A percentile compares a stretch with the other conserved stretches of the same genome.
Evolutionary conservation across 2,113 vertebrate genomes (phyloP).

Genomic region (Daphoenositta chrysoptera): DNA sequence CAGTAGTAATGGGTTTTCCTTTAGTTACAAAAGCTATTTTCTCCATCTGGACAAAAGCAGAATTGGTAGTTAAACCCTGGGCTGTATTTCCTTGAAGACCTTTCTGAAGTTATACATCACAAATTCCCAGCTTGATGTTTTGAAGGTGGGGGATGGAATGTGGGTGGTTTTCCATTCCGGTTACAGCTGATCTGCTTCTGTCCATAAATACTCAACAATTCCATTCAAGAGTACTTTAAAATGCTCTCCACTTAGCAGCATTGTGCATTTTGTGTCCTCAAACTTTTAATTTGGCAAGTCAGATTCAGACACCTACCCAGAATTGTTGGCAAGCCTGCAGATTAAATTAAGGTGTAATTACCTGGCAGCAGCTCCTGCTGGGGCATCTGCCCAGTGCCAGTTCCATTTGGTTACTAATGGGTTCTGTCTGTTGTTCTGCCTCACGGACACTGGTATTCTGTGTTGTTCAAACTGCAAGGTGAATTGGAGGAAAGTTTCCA

Average conservation of each 20-base stretch:
- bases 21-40: not conserved
- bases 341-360: slow-evolving; percentile 5
- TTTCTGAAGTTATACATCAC: not conserved
- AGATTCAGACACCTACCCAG: not conserved
- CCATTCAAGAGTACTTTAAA: not conserved
- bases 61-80: not conserved
- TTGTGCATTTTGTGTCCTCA: not conserved
- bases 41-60: not conserved
- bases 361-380: slow-evolving; percentile 44
- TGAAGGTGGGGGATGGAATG: not conserved
- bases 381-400: not conserved
- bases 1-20: not conserved
- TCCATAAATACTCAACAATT: not conserved
- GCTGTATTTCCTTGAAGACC: not conserved
- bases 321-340: not conserved
- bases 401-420: not conserved
- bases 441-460: not conserved
- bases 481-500: not conserved
- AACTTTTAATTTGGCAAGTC: not conserved
- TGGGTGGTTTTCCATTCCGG: not conserved
- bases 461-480: not conserved
- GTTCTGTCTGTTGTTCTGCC: not conserved
- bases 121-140: not conserved
- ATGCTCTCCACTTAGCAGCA: not conserved
- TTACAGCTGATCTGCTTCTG: not conserved